Percentiles rank a stretch among this genome's conserved stretches.
Evolutionary conservation across 2,888 invertebrate species (phyloP).

Genomic region (Catonia carolina): DNA sequence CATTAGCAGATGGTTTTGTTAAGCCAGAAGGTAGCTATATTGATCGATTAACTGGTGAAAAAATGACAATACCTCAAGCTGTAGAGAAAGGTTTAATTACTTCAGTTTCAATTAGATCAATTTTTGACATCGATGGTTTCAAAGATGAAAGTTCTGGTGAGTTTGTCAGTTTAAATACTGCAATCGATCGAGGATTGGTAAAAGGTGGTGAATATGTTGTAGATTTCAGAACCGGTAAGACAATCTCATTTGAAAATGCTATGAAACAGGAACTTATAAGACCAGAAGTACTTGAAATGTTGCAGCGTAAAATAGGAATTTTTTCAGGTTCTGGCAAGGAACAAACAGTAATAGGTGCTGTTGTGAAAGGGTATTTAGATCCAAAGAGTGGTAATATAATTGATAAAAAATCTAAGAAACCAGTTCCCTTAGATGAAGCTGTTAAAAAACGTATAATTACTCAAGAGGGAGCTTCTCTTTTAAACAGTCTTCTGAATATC

Average conservation of each 20-base stretch:
- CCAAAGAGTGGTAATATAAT: constrained; percentile 80
- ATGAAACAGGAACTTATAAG: constrained; percentile 70
- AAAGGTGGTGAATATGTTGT: constrained; percentile 61
- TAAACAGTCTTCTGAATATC: constrained; percentile 79
- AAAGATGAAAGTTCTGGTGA: constrained; percentile 63
- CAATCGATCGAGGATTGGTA: constrained; percentile 67
- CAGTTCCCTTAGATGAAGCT: constrained; percentile 76
- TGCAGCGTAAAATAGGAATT: constrained; percentile 75
- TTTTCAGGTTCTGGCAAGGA: constrained; percentile 63
- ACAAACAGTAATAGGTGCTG: constrained; percentile 78
- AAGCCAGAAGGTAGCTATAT: constrained; percentile 43
- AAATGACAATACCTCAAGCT: constrained; percentile 75
- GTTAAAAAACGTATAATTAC: constrained; percentile 78
- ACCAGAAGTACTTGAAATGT: constrained; percentile 79
- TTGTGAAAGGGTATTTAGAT: constrained; percentile 78
- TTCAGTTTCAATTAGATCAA: constrained; percentile 77
- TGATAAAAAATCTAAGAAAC: constrained; percentile 62
- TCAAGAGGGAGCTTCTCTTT: constrained; percentile 77
- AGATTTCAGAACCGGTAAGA: constrained; percentile 65
- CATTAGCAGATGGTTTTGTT: constrained; percentile 73
- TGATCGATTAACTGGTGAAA: constrained; percentile 65
- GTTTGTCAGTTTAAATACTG: constrained; percentile 76
- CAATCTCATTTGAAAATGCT: constrained; percentile 72
- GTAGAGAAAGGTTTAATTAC: constrained; percentile 83
- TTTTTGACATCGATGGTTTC: constrained; percentile 89